Conservation (phyloP, 2,888 invertebrate genomes). For the Beris chalybata region DNA sequence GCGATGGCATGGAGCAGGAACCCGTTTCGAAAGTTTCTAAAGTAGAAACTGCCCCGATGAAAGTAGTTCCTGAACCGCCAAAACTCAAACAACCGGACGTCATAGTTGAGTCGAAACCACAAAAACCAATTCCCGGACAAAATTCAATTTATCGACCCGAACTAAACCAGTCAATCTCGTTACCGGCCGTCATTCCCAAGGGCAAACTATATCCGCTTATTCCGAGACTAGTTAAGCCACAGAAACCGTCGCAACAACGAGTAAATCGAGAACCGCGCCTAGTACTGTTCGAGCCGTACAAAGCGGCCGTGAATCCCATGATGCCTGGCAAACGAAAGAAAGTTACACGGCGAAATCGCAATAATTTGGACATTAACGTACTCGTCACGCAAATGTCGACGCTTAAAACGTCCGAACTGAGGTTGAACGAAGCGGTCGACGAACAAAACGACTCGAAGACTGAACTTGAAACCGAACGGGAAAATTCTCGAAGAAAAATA, state of each 20-base stretch:
- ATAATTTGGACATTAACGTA: constrained; percentile 67
- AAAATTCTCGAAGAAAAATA: constrained; percentile 60
- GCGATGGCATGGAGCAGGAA: constrained; percentile 39
- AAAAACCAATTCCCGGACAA: constrained; percentile 20
- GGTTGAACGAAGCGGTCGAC: constrained; percentile 41
- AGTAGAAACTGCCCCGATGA: background rate
- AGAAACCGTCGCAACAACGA: constrained; percentile 45
- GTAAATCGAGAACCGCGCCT: constrained; percentile 72
- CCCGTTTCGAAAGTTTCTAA: background rate
- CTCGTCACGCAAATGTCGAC: constrained; percentile 73
- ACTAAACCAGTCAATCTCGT: background rate
- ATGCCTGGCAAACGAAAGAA: constrained; percentile 54
- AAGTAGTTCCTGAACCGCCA: background rate
- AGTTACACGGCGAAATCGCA: constrained; percentile 50
- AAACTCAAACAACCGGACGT: background rate
- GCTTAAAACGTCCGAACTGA: constrained; percentile 66
- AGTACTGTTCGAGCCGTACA: constrained; percentile 86
- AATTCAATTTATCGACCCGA: constrained; percentile 25
- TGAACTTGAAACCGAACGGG: constrained; percentile 42
- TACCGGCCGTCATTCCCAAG: constrained; percentile 55
- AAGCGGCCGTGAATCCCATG: constrained; percentile 81
- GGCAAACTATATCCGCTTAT: constrained; percentile 64
- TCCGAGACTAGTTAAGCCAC: constrained; percentile 62
- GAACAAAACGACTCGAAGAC: constrained; percentile 43
- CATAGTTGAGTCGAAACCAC: background rate